These are phyloP conservation scores for Tetramorium simillimum DNA, from an alignment of 1,140 invertebrate genomes.

Conservation along the genomic window DNA sequence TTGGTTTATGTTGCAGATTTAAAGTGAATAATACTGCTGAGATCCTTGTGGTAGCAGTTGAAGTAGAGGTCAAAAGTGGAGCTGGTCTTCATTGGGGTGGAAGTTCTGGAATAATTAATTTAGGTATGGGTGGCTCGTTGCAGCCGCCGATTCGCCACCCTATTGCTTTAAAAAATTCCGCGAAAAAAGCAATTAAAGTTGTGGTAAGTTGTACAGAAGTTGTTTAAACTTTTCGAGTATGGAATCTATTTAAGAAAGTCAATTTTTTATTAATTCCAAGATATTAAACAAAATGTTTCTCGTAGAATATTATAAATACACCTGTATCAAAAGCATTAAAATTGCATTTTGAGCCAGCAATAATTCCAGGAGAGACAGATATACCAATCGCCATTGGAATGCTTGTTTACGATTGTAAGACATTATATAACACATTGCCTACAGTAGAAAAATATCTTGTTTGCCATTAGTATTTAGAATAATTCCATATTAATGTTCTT, in stretches of 20 bases:
- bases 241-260: background rate
- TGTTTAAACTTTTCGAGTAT: background rate
- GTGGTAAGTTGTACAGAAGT: conserved; percentile 85
- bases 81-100: conserved; percentile 90
- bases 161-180: conserved; percentile 90
- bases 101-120: conserved; percentile 92
- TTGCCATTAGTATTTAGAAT: background rate
- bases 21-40: conserved; percentile 90
- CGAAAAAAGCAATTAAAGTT: conserved; percentile 89
- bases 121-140: conserved; percentile 91
- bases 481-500: conserved; percentile 61
- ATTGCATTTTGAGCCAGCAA: conserved; percentile 87
- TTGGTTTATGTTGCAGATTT: conserved; percentile 85
- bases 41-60: conserved; percentile 92
- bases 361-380: conserved; percentile 88
- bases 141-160: conserved; percentile 89
- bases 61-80: conserved; percentile 92
- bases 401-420: conserved; percentile 92
- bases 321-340: conserved; percentile 87
- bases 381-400: conserved; percentile 89
- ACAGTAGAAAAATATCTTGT: background rate
- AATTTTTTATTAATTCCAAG: background rate
- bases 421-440: background rate
- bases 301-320: conserved; percentile 87
- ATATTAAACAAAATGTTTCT: conserved; percentile 55